Conservation (phyloP, 2,888 invertebrate genomes). For the Drosophila rellima region DNA sequence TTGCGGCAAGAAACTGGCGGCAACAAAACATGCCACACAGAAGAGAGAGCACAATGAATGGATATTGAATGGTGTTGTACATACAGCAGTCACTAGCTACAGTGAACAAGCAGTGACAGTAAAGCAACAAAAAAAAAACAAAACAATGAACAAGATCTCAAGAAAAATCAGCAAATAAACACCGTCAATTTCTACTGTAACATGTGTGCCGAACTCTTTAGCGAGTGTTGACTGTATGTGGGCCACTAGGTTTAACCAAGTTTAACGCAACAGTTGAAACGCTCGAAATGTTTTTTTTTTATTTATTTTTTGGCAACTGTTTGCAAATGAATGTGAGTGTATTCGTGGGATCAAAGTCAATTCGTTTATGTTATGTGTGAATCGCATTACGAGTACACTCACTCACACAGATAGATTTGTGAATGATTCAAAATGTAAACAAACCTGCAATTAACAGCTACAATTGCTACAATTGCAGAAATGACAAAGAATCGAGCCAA, state of each 20-base stretch:
- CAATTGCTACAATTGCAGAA: slow-evolving; percentile 56
- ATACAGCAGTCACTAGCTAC: slow-evolving; percentile 10
- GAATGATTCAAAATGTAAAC: slow-evolving; percentile 47
- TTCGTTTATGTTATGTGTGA: slow-evolving; percentile 12
- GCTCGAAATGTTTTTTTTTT: background rate
- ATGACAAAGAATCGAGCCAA: slow-evolving; percentile 44
- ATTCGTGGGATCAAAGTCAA: slow-evolving; percentile 18
- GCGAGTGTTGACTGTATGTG: slow-evolving; percentile 2
- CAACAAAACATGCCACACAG: slow-evolving; percentile 25
- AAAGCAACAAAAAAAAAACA: background rate
- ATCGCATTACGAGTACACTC: background rate
- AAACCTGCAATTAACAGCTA: slow-evolving; percentile 42
- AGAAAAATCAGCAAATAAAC: background rate
- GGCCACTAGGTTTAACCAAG: background rate
- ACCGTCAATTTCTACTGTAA: slow-evolving; percentile 4
- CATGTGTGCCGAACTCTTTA: background rate
- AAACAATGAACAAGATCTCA: background rate
- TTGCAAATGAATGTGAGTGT: slow-evolving; percentile 4
- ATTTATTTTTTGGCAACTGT: slow-evolving; percentile 19
- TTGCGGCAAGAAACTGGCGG: slow-evolving; percentile 21
- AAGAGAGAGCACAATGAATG: slow-evolving; percentile 15
- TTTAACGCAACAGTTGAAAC: slow-evolving; percentile 13
- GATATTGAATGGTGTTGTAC: background rate
- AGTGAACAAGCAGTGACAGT: background rate
- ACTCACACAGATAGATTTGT: background rate